Evolutionary conservation across 2,888 invertebrate species (phyloP).

Genomic region (Amphipoea oculea): DNA sequence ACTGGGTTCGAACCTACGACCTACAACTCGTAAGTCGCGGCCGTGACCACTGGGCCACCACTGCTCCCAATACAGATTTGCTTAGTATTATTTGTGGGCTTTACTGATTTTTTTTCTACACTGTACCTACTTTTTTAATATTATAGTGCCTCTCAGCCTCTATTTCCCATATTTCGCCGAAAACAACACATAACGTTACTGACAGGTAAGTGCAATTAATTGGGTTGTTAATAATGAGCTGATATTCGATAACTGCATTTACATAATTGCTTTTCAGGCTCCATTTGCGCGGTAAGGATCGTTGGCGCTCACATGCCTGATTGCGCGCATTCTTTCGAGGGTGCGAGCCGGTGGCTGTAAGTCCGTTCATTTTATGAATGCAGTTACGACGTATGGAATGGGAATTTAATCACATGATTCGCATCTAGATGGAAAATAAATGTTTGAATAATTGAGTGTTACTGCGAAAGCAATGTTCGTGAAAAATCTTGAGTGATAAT

Average conservation of each 20-base stretch:
- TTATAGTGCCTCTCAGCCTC: neutral
- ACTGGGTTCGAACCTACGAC: too few species aligned
- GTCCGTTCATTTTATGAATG: slow-evolving; percentile 1
- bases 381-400: neutral
- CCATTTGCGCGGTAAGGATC: slow-evolving; percentile 35
- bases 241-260: slow-evolving; percentile 53
- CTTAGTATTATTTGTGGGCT: neutral
- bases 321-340: slow-evolving; percentile 22
- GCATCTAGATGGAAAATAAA: neutral
- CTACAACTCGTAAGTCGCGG: too few species aligned
- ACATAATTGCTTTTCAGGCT: slow-evolving; percentile 49
- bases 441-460: neutral
- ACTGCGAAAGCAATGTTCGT: neutral
- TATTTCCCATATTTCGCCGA: neutral
- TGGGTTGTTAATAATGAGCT: slow-evolving; percentile 43
- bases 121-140: neutral
- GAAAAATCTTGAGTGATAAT: too few species aligned
- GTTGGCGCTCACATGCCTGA: slow-evolving; percentile 26
- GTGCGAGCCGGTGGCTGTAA: neutral
- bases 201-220: slow-evolving; percentile 28
- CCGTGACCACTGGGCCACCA: too few species aligned
- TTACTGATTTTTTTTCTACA: neutral
- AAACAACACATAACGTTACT: neutral
- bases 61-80: too few species aligned
- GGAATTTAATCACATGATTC: neutral